Conservation (phyloP, 2,888 invertebrate genomes). For the Nasonovia ribisnigri region DNA sequence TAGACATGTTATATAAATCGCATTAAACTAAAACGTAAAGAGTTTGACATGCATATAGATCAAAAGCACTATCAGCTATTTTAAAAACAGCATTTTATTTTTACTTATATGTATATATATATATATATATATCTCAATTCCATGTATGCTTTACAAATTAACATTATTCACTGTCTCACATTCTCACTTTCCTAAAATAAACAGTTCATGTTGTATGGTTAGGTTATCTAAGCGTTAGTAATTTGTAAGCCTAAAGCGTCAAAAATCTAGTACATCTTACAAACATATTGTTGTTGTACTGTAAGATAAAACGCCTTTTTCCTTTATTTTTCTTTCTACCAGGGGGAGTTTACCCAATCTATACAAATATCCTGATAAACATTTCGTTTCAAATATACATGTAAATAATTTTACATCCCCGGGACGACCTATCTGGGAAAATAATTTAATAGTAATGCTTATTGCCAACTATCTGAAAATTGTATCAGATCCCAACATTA, state of each 20-base stretch:
- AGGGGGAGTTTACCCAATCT: not conserved
- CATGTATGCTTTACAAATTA: not conserved
- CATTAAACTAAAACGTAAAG: not conserved
- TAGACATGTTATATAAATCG: no score
- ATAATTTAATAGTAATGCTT: not conserved
- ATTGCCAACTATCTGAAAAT: not conserved
- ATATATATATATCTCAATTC: not conserved
- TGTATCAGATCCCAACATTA: no score
- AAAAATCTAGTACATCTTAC: not conserved
- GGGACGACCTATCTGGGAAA: not conserved
- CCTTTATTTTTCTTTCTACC: not conserved
- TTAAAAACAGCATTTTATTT: not conserved
- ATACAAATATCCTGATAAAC: not conserved
- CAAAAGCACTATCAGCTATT: not conserved
- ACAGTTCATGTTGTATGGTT: not conserved
- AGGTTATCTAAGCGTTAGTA: not conserved
- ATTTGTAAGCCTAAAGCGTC: not conserved
- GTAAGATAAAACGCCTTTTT: not conserved
- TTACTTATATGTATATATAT: not conserved
- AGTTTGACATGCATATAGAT: not conserved
- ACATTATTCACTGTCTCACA: not conserved
- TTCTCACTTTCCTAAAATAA: not conserved
- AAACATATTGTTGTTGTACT: not conserved
- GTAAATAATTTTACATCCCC: not conserved
- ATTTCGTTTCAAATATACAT: not conserved